Conservation (phyloP, 1,140 invertebrate genomes). For the Kradibia gibbosae region DNA sequence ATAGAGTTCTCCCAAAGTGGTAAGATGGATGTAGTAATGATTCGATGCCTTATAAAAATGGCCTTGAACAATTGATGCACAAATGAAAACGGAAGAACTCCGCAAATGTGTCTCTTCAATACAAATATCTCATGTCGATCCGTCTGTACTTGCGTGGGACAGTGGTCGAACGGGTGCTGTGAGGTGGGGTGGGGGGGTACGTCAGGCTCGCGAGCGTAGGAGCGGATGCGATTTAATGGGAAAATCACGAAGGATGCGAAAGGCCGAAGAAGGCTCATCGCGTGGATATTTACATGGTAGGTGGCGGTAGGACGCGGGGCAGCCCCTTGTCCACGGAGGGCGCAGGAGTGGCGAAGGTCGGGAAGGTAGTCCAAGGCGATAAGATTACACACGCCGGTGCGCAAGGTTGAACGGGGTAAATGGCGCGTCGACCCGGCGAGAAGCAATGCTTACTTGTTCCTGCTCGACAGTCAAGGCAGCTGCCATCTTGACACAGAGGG, state of each 20-base stretch:
- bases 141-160: too few species aligned
- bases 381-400: too few species aligned
- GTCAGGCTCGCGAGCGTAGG: too few species aligned
- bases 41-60: conserved; percentile 1
- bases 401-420: not conserved
- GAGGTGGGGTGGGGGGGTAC: not conserved
- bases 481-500: conserved; percentile 75
- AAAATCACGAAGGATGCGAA: not conserved
- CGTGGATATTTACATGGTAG: too few species aligned
- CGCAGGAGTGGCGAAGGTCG: too few species aligned
- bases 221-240: not conserved
- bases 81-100: not conserved
- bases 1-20: not conserved
- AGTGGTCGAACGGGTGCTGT: not conserved
- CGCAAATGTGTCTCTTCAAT: too few species aligned
- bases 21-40: conserved; percentile 6
- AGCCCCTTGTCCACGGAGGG: too few species aligned
- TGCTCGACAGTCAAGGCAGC: conserved; percentile 79
- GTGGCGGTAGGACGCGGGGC: too few species aligned
- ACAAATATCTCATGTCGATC: too few species aligned
- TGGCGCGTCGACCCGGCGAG: not conserved
- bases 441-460: conserved; percentile 76
- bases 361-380: too few species aligned
- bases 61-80: conserved; percentile 25
- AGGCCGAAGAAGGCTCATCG: too few species aligned